These are phyloP conservation scores for Sorex fumeus DNA, from an alignment of 2,113 vertebrate species.

Conservation along the genomic window DNA sequence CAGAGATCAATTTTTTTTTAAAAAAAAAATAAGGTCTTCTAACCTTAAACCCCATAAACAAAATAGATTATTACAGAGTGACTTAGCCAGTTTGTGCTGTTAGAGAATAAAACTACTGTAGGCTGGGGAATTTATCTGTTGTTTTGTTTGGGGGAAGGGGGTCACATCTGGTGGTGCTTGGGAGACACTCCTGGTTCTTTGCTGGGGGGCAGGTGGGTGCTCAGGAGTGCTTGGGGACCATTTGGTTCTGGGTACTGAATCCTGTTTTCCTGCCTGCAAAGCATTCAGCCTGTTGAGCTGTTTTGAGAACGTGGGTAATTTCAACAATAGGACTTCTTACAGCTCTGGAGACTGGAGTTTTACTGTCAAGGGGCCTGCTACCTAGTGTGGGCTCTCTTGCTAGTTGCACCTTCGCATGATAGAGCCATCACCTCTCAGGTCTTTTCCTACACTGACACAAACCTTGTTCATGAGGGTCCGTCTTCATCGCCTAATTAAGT, in stretches of 20 bases:
- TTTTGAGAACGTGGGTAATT: no score
- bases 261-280: no score
- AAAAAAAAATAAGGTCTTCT: neutral
- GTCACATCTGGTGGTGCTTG: no score
- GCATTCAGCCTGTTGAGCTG: no score
- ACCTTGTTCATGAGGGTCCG: neutral
- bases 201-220: no score
- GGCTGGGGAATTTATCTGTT: no score
- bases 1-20: neutral
- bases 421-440: neutral
- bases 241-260: no score
- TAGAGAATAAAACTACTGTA: neutral
- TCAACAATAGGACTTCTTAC: neutral
- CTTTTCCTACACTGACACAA: conserved; percentile 14
- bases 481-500: neutral
- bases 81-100: neutral
- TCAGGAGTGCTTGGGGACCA: no score
- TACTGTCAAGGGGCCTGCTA: neutral
- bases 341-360: neutral
- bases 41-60: neutral
- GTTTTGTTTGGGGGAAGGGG: no score
- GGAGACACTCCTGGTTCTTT: no score
- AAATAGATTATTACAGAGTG: neutral
- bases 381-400: neutral
- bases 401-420: neutral